phyloP scores from a whole-genome alignment of 2,888 invertebrate species.

The Ormyrus rosae region DNA sequence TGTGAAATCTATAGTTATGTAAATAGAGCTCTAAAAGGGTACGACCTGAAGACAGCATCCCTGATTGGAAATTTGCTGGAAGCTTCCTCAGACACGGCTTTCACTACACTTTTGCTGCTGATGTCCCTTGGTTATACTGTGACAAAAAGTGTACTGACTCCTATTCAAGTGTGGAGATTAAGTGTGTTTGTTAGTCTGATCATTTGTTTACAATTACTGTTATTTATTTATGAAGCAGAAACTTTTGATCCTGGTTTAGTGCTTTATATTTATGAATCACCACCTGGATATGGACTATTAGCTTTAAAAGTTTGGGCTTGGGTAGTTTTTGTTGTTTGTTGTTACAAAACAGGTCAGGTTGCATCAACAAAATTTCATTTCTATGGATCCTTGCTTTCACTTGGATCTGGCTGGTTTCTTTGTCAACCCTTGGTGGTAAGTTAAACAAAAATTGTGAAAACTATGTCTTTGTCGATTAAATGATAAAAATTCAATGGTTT shows the following conservation, averaged over 20 bases:
- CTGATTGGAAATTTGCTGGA: constrained; percentile 84
- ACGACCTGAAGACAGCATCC: constrained; percentile 76
- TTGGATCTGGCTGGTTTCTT: constrained; percentile 71
- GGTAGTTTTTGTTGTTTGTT: constrained; percentile 82
- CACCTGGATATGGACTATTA: constrained; percentile 90
- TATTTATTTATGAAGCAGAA: constrained; percentile 89
- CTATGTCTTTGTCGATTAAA: constrained; percentile 9
- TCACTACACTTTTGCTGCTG: constrained; percentile 86
- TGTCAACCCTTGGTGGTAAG: constrained; percentile 70
- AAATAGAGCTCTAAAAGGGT: constrained; percentile 86
- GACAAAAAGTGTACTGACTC: constrained; percentile 87
- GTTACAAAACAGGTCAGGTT: constrained; percentile 74
- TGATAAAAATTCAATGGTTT: constrained; percentile 23
- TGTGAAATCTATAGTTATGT: constrained; percentile 84
- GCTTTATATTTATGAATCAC: constrained; percentile 92
- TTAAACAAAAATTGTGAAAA: constrained; percentile 1
- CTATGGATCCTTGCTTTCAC: constrained; percentile 67
- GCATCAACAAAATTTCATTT: constrained; percentile 66
- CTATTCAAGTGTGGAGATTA: constrained; percentile 85
- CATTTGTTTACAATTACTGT: constrained; percentile 83
- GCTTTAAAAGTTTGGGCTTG: constrained; percentile 86
- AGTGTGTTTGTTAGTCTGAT: constrained; percentile 89
- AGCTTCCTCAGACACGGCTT: constrained; percentile 85
- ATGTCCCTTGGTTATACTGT: constrained; percentile 94
- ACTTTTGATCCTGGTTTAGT: constrained; percentile 95